phyloP scores from a whole-genome alignment of 2,888 invertebrate species.

The Nemotelus nigrinus region DNA sequence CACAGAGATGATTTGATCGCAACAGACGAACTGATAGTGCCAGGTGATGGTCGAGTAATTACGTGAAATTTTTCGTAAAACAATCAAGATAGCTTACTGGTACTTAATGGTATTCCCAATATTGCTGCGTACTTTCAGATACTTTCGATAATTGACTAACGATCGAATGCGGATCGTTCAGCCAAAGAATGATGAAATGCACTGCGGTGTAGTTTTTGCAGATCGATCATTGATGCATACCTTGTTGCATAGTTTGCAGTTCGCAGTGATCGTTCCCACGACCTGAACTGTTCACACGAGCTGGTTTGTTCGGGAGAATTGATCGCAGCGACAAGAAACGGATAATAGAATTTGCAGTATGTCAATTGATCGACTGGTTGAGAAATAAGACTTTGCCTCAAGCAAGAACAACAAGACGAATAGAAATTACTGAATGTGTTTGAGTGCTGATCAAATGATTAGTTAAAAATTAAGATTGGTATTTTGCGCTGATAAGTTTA shows the following conservation, averaged over 20 bases:
- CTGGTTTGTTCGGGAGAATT: not conserved
- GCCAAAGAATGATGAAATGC: slow-evolving; percentile 20
- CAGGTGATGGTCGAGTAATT: slow-evolving; percentile 21
- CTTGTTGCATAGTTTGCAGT: slow-evolving; percentile 7
- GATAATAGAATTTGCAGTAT: slow-evolving; percentile 34
- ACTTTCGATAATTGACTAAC: slow-evolving; percentile 29
- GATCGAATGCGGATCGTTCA: slow-evolving; percentile 1
- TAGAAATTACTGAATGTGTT: not conserved
- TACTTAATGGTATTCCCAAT: not conserved
- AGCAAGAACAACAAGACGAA: not conserved
- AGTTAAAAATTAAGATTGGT: not conserved
- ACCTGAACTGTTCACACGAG: not conserved
- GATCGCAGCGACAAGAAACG: not conserved
- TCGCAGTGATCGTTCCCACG: slow-evolving; percentile 39
- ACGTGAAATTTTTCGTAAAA: slow-evolving; percentile 11
- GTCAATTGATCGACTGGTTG: slow-evolving; percentile 12
- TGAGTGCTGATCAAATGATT: slow-evolving; percentile 1
- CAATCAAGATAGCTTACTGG: slow-evolving; percentile 12
- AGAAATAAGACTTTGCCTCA: not conserved
- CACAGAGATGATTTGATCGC: not conserved
- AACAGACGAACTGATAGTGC: not conserved
- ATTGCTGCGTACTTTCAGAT: not conserved
- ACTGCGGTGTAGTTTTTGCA: not conserved
- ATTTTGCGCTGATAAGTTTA: no score
- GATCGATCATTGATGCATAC: slow-evolving; percentile 33